These are phyloP conservation scores for Leptinotarsa defecta DNA, from an alignment of 1,140 invertebrate genomes.

Conservation along the genomic window DNA sequence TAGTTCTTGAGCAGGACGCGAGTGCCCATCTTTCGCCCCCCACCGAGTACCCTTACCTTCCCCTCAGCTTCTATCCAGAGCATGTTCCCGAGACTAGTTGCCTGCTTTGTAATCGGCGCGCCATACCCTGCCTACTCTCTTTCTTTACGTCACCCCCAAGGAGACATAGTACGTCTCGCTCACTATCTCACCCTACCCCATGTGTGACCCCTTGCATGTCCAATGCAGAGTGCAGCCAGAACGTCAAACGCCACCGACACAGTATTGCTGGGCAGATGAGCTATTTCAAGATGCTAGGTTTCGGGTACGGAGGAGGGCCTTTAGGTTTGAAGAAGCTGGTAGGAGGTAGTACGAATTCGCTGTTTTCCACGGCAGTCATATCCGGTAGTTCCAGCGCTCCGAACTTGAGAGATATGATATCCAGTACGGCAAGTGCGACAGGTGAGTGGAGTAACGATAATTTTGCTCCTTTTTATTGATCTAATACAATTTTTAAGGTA, in stretches of 20 bases:
- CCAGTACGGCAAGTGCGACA: conserved; percentile 70
- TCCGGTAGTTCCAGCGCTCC: conserved; percentile 89
- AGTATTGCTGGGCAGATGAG: conserved; percentile 91
- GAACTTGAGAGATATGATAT: conserved; percentile 85
- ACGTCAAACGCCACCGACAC: conserved; percentile 81
- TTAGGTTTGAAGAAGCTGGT: conserved; percentile 69
- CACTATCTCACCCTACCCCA: conserved; percentile 50
- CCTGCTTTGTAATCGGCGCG: conserved; percentile 56
- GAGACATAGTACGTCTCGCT: conserved; percentile 47
- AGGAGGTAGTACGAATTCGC: conserved; percentile 73
- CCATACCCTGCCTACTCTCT: conserved; percentile 55
- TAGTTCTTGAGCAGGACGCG: conserved; percentile 23
- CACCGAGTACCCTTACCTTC: conserved; percentile 30
- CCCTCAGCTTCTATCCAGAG: conserved; percentile 48
- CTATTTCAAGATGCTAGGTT: conserved; percentile 85
- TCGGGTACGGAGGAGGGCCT: conserved; percentile 64
- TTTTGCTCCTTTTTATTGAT: no score
- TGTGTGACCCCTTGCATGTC: conserved; percentile 52
- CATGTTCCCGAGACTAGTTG: conserved; percentile 57
- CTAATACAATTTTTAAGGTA: no score
- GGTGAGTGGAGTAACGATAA: conserved; percentile 57
- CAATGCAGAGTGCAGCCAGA: conserved; percentile 68
- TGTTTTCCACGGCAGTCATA: conserved; percentile 93
- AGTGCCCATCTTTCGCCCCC: conserved; percentile 25
- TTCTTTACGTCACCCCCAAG: conserved; percentile 51